A percentile compares a stretch with the other conserved stretches of the same genome.
Evolutionary conservation across 2,113 vertebrate species (phyloP).

Genomic region (Aegypius monachus): DNA sequence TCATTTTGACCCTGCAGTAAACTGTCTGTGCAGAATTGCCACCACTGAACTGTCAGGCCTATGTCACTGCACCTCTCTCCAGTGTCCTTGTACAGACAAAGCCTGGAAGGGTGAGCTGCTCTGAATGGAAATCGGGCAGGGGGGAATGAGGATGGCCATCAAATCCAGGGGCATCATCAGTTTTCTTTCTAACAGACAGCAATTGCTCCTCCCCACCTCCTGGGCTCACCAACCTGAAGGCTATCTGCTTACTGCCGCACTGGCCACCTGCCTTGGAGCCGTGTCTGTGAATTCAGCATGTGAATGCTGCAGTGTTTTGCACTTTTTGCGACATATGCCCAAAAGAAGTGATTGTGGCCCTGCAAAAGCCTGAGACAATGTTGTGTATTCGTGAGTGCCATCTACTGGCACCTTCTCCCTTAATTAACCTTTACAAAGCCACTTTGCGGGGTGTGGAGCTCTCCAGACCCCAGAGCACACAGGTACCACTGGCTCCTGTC

Average conservation of each 20-base stretch:
- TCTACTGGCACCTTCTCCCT: constrained; percentile 3
- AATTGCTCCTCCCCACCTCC: not conserved
- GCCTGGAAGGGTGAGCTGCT: not conserved
- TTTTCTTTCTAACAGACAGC: not conserved
- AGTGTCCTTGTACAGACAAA: not conserved
- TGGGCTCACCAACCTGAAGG: not conserved
- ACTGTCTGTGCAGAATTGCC: not conserved
- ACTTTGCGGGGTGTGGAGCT: not conserved
- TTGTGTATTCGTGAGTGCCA: constrained; percentile 31
- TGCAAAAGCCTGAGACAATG: not conserved
- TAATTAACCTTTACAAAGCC: not conserved
- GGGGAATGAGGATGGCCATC: not conserved
- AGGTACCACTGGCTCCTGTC: not conserved
- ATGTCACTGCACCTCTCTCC: not conserved
- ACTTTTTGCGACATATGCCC: not conserved
- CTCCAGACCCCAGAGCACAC: not conserved
- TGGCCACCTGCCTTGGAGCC: not conserved
- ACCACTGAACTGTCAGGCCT: not conserved
- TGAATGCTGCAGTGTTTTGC: not conserved
- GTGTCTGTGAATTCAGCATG: not conserved
- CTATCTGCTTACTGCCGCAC: not conserved
- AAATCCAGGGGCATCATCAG: not conserved
- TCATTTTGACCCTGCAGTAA: not conserved
- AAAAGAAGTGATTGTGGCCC: not conserved
- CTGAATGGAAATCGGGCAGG: not conserved